Conservation (phyloP, 2,113 vertebrate genomes). For the Sarotherodon lohbergeri region DNA sequence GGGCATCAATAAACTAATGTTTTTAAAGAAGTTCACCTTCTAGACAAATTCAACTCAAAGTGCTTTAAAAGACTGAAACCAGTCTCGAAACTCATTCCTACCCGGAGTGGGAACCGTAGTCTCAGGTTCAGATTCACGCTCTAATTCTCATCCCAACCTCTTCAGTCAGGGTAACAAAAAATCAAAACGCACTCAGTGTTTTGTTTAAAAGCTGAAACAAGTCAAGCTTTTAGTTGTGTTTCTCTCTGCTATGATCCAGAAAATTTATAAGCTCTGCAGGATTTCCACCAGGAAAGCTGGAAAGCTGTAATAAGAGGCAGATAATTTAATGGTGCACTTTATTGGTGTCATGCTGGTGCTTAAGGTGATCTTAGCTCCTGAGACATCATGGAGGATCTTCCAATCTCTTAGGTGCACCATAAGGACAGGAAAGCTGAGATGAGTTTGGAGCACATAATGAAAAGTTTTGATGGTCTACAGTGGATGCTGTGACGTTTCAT, state of each 20-base stretch:
- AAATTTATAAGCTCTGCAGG: not conserved
- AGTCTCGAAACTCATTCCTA: not conserved
- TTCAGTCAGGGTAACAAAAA: not conserved
- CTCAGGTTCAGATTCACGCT: not conserved
- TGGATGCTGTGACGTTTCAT: not conserved
- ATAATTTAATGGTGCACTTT: not conserved
- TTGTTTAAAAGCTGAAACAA: not conserved
- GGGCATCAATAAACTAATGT: not conserved
- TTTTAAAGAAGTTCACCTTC: not conserved
- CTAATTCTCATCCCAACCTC: not conserved
- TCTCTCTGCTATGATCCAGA: not conserved
- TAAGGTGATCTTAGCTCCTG: not conserved
- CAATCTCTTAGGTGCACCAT: not conserved
- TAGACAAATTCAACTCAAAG: not conserved
- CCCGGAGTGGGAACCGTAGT: not conserved
- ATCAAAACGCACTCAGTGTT: not conserved
- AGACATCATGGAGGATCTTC: not conserved
- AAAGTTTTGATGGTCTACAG: not conserved
- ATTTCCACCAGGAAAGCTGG: not conserved
- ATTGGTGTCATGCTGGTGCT: not conserved
- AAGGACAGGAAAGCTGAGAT: not conserved
- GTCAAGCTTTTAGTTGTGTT: not conserved
- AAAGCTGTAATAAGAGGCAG: not conserved
- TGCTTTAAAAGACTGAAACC: not conserved
- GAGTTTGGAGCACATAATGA: not conserved